Evolutionary conservation across 2,888 invertebrate genomes (phyloP), one percentile per base, ranked within the genome.

Genomic region (Coenonympha glycerion): DNA sequence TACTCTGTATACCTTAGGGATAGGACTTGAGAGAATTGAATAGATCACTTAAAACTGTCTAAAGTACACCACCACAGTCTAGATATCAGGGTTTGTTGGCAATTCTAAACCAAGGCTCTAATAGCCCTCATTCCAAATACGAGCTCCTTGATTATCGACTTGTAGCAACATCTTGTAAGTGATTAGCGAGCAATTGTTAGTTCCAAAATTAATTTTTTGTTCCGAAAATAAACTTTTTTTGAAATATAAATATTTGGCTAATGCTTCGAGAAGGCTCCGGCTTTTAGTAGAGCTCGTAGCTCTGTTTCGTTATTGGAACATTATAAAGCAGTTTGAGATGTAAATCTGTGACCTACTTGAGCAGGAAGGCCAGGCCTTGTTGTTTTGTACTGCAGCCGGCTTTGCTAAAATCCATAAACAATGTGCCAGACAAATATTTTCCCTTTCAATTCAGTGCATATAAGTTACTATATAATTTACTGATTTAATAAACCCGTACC

Each of bases 141-240:
- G 73, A 71, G 65, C 60, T 60, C 64, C 58, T 70, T 74, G 74
- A 76, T 77, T 77, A 79, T 75, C 72, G 68, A 68, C 58, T 19
- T 19, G 34, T 36, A 19, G 19, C 5, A 34, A 18, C 18, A 34
- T 4, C 34, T 34, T 30, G 30, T 15, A 15, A 11, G 30, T 30
- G 6, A 13, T 6, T 8, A 11, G 4, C 13, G 24, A 9, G 8
- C 1, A 24, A 24, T 24, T 9, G 3, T 24, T 9, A 9, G 24
- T 9, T 9, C n/a, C n/a, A n/a, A n/a, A n/a, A n/a, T n/a, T n/a
- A n/a, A n/a, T n/a, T n/a, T n/a, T n/a, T n/a, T n/a, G n/a, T n/a
- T n/a, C n/a, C n/a, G n/a, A n/a, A n/a, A n/a, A n/a, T n/a, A n/a
- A 44, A 34, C 18, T 34, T 15, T 16, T 34, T 18, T n/a, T 6